A percentile compares a stretch with the other conserved stretches of the same genome.
Evolutionary conservation across 2,888 invertebrate species (phyloP).

Genomic region (Melipona beecheii): DNA sequence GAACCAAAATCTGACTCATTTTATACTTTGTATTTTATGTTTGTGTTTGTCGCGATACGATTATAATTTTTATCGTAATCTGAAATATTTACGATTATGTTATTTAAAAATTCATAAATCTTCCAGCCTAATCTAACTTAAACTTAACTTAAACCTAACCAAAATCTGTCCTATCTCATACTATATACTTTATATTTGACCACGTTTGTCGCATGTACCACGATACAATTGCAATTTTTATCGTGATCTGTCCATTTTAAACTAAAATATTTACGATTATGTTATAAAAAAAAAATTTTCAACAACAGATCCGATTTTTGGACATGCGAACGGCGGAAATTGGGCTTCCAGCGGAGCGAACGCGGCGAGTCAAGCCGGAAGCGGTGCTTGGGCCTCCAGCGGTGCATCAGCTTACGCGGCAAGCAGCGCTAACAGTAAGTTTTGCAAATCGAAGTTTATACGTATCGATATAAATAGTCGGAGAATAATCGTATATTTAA

Average conservation of each 20-base stretch:
- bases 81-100: too few species aligned
- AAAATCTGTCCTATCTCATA: too few species aligned
- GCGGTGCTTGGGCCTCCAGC: constrained; percentile 60
- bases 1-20: too few species aligned
- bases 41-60: too few species aligned
- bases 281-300: not conserved
- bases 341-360: constrained; percentile 41
- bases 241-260: not conserved
- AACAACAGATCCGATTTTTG: constrained; percentile 19
- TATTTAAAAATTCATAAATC: too few species aligned
- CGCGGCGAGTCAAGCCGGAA: constrained; percentile 44
- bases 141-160: too few species aligned
- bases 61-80: too few species aligned
- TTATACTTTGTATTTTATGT: too few species aligned
- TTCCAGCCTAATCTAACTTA: too few species aligned
- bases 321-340: constrained; percentile 40
- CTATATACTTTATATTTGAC: too few species aligned
- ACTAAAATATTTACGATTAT: not conserved
- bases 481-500: not conserved
- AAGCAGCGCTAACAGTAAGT: constrained; percentile 59
- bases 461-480: too few species aligned
- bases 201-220: not conserved
- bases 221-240: not conserved
- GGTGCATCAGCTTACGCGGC: constrained; percentile 58
- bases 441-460: not conserved